Percentiles rank a stretch among this genome's conserved stretches.
phyloP scores from a whole-genome alignment of 2,797 vertebrate genomes.

The Trematomus bernacchii region DNA sequence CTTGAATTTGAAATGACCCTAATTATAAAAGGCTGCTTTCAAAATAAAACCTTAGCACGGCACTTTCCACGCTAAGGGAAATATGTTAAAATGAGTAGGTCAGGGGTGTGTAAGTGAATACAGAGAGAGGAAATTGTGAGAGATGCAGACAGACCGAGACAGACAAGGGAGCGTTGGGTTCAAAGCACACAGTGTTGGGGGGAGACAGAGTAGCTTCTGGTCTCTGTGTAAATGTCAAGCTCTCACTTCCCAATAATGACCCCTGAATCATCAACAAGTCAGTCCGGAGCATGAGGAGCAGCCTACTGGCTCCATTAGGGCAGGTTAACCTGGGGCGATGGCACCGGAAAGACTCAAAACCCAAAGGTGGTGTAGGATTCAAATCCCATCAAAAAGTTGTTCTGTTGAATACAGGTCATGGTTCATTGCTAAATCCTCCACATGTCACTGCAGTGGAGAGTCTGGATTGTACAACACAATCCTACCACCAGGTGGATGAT shows the following conservation, averaged over 20 bases:
- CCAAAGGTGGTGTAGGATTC: slow-evolving; percentile 53
- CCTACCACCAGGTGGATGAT: background rate
- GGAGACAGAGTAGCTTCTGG: slow-evolving; percentile 30
- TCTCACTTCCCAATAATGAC: slow-evolving; percentile 64
- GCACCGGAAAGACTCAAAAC: slow-evolving; percentile 36
- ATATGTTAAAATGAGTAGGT: slow-evolving; percentile 17
- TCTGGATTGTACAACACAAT: background rate
- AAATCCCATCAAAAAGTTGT: slow-evolving; percentile 49
- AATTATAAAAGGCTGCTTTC: slow-evolving; percentile 28
- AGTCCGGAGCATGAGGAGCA: slow-evolving; percentile 46
- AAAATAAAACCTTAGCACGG: slow-evolving; percentile 14
- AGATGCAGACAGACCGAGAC: slow-evolving; percentile 17
- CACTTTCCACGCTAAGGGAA: slow-evolving; percentile 4
- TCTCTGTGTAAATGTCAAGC: slow-evolving; percentile 69
- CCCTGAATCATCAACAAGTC: slow-evolving; percentile 67
- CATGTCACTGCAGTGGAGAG: background rate
- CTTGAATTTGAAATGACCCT: slow-evolving; percentile 17
- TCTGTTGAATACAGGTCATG: slow-evolving; percentile 23
- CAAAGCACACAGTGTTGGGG: slow-evolving; percentile 28
- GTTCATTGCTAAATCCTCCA: slow-evolving; percentile 3
- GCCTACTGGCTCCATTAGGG: slow-evolving; percentile 57
- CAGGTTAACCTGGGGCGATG: slow-evolving; percentile 52
- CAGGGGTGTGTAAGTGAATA: background rate
- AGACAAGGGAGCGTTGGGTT: slow-evolving; percentile 40
- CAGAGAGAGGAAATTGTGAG: slow-evolving; percentile 18